Evolutionary conservation across 2,797 vertebrate species (phyloP), one percentile per base, ranked within the genome.

Genomic region (Diceros bicornis): DNA sequence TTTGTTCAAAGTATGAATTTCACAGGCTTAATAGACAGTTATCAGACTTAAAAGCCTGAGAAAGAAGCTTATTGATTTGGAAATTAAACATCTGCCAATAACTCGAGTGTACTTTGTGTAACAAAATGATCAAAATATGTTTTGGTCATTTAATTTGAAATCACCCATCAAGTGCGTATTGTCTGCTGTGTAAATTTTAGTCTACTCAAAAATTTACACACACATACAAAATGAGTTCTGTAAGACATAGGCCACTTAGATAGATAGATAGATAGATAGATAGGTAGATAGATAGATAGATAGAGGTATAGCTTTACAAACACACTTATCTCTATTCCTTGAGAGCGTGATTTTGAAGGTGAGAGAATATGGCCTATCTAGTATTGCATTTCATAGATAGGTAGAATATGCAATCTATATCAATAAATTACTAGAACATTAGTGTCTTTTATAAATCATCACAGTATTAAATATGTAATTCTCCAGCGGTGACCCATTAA

Each of bases 61-160:
- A 95, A 96, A 96, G 61, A 61, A 88, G 61, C 5, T 17, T 97
- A 97, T 97, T 93, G 87, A 97, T 96, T 96, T 68, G 68, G 92
- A 97, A 98, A 95, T 96, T 94, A 94, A 97, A 82, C 75, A 96
- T 83, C 75, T 97, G 94, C 85, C 92, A 92, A 94, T 95, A 97
- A 75, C 32, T 94, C 89, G 52, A 96, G 27, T 77, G 41, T 92
- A 89, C 47, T 96, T 97, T 68, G 86, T 96, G 78, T 92, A 96
- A 91, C 71, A 92, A 95, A 96, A 95, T 94, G 59, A 96, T 96
- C 41, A 87, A 94, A 97, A 96, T 89, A 78, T 29, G 27, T 75
- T 96, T 96, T 95, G 71, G 27, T 86, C 61, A 95, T 88, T 96
- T 96, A 94, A 85, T 90, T 96, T 94, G 23, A 98, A 97, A 92